phyloP scores from a whole-genome alignment of 92 coral and sea anemone genomes.

The Zoanthus sociatus region DNA sequence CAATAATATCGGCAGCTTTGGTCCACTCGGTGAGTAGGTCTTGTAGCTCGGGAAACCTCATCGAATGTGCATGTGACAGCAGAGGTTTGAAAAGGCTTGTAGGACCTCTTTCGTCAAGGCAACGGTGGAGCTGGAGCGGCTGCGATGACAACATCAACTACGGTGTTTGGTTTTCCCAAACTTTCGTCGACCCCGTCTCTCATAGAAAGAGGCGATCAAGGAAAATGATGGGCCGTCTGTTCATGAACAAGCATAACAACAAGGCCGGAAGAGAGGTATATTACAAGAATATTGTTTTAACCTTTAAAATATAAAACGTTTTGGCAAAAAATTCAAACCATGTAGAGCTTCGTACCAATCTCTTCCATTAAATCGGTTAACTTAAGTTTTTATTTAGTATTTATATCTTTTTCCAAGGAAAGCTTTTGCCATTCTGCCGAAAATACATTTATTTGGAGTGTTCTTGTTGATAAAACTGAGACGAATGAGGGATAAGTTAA shows the following conservation, averaged over 20 bases:
- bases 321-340: too few relatives aligned
- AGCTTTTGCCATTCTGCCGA: neutral
- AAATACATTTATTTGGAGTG: neutral
- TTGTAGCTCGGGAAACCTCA: constrained; percentile 87
- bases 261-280: constrained; percentile 89
- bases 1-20: constrained; percentile 96
- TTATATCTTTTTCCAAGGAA: neutral
- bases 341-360: too few relatives aligned
- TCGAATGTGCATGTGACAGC: constrained; percentile 83
- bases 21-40: constrained; percentile 95
- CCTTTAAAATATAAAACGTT: neutral
- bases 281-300: neutral
- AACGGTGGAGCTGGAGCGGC: constrained; percentile 81
- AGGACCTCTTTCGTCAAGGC: constrained; percentile 29
- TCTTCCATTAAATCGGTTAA: too few relatives aligned
- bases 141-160: constrained; percentile 84
- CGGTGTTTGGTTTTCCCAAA: constrained; percentile 84
- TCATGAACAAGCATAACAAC: constrained; percentile 92
- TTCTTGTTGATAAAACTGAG: neutral
- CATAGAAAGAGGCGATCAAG: constrained; percentile 55
- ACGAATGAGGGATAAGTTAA: neutral
- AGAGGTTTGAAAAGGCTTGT: constrained; percentile 46
- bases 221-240: constrained; percentile 61
- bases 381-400: too few relatives aligned
- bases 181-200: constrained; percentile 81